Evolutionary conservation across 2,888 invertebrate genomes (phyloP).

Genomic region (Dasysyrphus tricinctus): DNA sequence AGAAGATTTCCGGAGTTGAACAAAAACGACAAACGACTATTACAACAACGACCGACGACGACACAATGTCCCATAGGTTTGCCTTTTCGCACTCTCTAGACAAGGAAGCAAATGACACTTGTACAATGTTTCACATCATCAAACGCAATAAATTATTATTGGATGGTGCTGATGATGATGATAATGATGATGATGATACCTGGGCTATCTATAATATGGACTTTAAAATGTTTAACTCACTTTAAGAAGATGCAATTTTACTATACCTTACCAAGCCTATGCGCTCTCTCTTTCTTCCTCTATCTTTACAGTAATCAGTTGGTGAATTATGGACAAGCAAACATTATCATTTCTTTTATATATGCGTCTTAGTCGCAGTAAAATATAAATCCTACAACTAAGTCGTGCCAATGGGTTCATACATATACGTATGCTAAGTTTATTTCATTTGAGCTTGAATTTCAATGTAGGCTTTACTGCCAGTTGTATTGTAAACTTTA

Average conservation of each 20-base stretch:
- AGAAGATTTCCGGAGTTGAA: constrained; percentile 66
- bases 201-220: constrained; percentile 13
- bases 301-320: constrained; percentile 57
- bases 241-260: not conserved
- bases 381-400: not conserved
- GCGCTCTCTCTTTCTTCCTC: not conserved
- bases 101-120: constrained; percentile 40
- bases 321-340: constrained; percentile 61
- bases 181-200: constrained; percentile 7
- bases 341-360: constrained; percentile 24
- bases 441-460: too few relatives aligned
- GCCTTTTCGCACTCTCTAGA: constrained; percentile 2
- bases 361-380: constrained; percentile 26
- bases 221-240: not conserved
- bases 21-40: not conserved
- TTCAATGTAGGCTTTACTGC: too few relatives aligned
- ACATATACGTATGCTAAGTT: too few relatives aligned
- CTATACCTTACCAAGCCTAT: not conserved
- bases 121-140: constrained; percentile 37
- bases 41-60: too few relatives aligned
- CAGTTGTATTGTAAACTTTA: too few relatives aligned
- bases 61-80: constrained; percentile 11
- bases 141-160: constrained; percentile 31
- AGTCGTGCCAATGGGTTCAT: not conserved
- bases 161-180: constrained; percentile 3